Conservation (phyloP, 2,888 invertebrate genomes). For the Nymphalis c-album region DNA sequence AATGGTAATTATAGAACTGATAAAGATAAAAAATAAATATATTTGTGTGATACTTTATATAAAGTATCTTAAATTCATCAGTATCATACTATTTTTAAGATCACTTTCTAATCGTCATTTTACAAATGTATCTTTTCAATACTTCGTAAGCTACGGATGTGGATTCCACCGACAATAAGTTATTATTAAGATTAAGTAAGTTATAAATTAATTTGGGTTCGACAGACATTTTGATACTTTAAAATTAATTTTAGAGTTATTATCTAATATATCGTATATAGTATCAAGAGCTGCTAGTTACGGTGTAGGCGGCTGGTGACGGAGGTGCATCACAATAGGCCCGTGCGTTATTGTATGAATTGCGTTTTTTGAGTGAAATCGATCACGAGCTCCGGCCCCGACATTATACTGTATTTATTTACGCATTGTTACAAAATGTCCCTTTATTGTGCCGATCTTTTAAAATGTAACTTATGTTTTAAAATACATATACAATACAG, state of each 20-base stretch:
- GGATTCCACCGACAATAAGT: too few relatives aligned
- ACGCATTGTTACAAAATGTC: constrained; percentile 54
- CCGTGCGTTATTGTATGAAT: constrained; percentile 74
- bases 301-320: constrained; percentile 56
- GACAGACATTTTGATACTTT: neutral
- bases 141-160: too few relatives aligned
- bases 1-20: too few relatives aligned
- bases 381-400: constrained; percentile 62
- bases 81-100: too few relatives aligned
- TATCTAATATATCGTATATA: neutral
- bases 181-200: too few relatives aligned
- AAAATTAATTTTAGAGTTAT: neutral
- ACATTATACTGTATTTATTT: constrained; percentile 67
- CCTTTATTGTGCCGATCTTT: constrained; percentile 30
- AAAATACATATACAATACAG: neutral
- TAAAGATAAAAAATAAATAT: too few relatives aligned
- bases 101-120: too few relatives aligned
- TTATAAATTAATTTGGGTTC: too few relatives aligned
- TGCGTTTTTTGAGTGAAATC: constrained; percentile 77
- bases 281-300: constrained; percentile 55
- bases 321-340: constrained; percentile 69
- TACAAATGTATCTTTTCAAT: too few relatives aligned
- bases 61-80: too few relatives aligned
- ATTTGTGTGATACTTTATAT: too few relatives aligned
- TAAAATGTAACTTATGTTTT: constrained; percentile 4